Conservation (phyloP, 2,113 vertebrate species). For the Strigops habroptila region DNA sequence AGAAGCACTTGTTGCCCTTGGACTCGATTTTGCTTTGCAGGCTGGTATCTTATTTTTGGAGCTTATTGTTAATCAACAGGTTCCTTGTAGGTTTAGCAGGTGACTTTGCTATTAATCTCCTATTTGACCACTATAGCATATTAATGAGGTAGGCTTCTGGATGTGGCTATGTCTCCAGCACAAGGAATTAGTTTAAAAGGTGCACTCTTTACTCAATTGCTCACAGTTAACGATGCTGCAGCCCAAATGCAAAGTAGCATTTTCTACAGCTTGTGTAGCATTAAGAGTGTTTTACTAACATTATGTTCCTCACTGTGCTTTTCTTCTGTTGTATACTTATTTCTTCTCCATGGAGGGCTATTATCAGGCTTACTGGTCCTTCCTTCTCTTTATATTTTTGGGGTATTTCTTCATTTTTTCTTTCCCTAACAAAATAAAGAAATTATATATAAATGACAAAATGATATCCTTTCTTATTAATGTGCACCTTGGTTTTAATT, state of each 20-base stretch:
- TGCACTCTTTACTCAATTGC: conserved; percentile 74
- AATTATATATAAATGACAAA: conserved; percentile 73
- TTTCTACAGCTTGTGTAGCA: conserved; percentile 71
- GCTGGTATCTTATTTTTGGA: conserved; percentile 83
- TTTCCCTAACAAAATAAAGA: conserved; percentile 65
- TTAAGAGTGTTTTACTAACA: conserved; percentile 79
- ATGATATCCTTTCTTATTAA: conserved; percentile 76
- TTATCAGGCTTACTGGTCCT: conserved; percentile 73
- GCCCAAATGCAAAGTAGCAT: conserved; percentile 77
- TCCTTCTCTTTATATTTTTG: conserved; percentile 69
- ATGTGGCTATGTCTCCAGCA: conserved; percentile 65
- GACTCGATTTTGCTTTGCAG: conserved; percentile 80
- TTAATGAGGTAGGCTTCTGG: conserved; percentile 75
- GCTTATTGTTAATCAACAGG: conserved; percentile 84
- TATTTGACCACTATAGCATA: conserved; percentile 77
- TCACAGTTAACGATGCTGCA: conserved; percentile 70
- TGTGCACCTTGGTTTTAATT: conserved; percentile 72
- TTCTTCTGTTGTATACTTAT: conserved; percentile 75
- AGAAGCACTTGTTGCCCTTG: conserved; percentile 84
- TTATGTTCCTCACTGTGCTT: conserved; percentile 76
- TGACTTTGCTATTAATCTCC: conserved; percentile 85
- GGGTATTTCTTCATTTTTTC: conserved; percentile 46
- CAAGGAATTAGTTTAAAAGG: conserved; percentile 76
- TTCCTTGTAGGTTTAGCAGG: conserved; percentile 80
- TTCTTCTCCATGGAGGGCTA: conserved; percentile 72